Base-by-base conservation (phyloP, 2,888 invertebrate genomes). In the Mesopsocus fuscifrons region DNA sequence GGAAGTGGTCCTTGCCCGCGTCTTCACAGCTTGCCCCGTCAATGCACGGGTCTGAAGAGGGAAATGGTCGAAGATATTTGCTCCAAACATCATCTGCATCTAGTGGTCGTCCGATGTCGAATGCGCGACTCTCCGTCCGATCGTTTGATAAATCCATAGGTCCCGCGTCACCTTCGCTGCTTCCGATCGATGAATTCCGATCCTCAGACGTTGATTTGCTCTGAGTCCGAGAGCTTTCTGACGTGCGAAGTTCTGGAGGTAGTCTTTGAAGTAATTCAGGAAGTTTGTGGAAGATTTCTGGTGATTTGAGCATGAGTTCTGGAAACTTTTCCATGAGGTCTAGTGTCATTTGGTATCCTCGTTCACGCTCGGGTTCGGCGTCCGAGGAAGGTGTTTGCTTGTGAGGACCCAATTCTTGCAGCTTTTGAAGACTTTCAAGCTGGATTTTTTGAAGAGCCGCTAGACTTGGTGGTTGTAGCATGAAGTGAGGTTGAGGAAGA, bases 1-100 rank as follows among this genome's bases (percentile, higher is more conserved):
- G 89, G 57, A 80, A 87, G 57, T 91, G 91, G 48, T 88, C 88
- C 49, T 77, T 76, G 52, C 75, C 74, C 16, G 73, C 67, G 47
- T 74, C 71, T 54, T 68, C 67, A 54, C 74, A 74, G 45, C 65
- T 62, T 1, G 62, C 26, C 2, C 47, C 46, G 31, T 22, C 43
- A 6, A 34, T 32, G 34, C 51, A 51, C 13, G 42, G 26, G 17
- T 46, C 44, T 16, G 43, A 42, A 2, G 46, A 42, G 5, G 41
- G 16, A 40, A 46, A 50, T 22, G 46, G 46, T 17, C 47, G 47
- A 22, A 52, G 49, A 43, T 45, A 52, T 13, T 48, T 47, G 26
- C 45, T 34, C 46, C 52, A 51, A 32, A 48, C 45, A 32, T 53
- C 52, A n/a, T 38, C 38, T 34, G 16, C 8, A 18, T 38, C 38